Conservation (phyloP, 2,888 invertebrate species). For the Zhuqinia jingwanae region DNA sequence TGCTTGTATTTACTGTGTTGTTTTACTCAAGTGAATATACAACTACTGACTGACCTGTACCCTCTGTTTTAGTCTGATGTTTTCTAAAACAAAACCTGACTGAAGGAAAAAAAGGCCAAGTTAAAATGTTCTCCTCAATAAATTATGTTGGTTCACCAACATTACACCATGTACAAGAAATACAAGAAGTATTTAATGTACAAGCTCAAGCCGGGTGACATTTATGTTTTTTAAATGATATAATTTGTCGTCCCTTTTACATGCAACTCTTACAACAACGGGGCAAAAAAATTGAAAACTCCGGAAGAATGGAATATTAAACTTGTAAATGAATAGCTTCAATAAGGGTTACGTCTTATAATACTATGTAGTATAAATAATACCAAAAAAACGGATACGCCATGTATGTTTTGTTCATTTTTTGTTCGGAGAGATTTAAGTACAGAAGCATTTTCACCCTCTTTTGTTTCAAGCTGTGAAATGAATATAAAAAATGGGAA, state of each 20-base stretch:
- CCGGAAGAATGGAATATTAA: slow-evolving; percentile 67
- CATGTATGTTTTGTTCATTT: slow-evolving; percentile 1
- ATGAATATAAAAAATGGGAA: slow-evolving; percentile 25
- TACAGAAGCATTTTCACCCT: slow-evolving; percentile 38
- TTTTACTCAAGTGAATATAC: slow-evolving; percentile 17
- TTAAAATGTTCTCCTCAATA: slow-evolving; percentile 34
- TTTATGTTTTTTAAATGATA: slow-evolving; percentile 58
- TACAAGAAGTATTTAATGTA: slow-evolving; percentile 1
- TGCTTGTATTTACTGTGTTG: background rate
- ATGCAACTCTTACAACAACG: background rate
- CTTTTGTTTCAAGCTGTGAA: slow-evolving; percentile 64
- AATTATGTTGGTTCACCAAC: slow-evolving; percentile 49
- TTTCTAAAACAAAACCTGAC: slow-evolving; percentile 49
- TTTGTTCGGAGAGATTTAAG: slow-evolving; percentile 2
- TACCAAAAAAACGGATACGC: background rate
- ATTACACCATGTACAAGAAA: background rate
- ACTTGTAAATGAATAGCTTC: slow-evolving; percentile 42
- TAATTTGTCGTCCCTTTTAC: slow-evolving; percentile 56
- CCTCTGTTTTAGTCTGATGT: slow-evolving; percentile 28
- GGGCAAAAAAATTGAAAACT: too few relatives aligned
- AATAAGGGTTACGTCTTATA: background rate
- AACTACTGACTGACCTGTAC: slow-evolving; percentile 50
- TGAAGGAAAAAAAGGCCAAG: slow-evolving; percentile 22
- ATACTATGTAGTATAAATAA: too few relatives aligned
- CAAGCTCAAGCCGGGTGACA: slow-evolving; percentile 37